Percentiles rank a stretch among this genome's conserved stretches.
These are phyloP conservation scores for Molothrus aeneus DNA, from an alignment of 2,797 vertebrate species.

Conservation along the genomic window DNA sequence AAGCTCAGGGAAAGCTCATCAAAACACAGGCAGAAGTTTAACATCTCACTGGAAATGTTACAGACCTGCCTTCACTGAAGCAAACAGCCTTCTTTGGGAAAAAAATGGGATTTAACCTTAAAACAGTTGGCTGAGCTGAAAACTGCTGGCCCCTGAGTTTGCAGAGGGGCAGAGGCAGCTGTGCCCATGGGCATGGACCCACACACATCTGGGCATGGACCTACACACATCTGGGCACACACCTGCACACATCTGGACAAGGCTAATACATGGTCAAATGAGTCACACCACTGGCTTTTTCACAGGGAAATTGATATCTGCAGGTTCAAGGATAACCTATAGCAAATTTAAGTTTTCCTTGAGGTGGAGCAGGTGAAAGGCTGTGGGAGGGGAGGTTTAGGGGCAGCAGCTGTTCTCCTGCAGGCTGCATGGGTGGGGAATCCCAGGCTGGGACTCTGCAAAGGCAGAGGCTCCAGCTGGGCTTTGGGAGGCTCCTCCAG, in stretches of 20 bases:
- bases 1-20: neutral
- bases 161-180: neutral
- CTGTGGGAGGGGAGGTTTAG: no score
- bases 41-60: neutral
- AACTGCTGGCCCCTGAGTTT: accelerated
- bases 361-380: neutral
- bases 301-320: neutral
- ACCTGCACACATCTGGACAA: neutral
- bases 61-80: neutral
- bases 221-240: neutral
- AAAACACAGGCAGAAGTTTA: neutral
- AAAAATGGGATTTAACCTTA: neutral
- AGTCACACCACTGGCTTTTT: neutral
- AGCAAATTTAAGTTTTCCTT: neutral
- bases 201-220: neutral
- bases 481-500: neutral
- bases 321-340: neutral
- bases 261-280: no score
- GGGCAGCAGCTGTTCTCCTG: neutral
- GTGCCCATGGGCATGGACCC: accelerated
- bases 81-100: neutral
- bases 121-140: neutral
- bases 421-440: neutral
- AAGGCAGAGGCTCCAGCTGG: neutral
- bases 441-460: neutral